Base-by-base conservation (phyloP, 2,113 vertebrate species). In the Cyprinodon brontotheroides region DNA sequence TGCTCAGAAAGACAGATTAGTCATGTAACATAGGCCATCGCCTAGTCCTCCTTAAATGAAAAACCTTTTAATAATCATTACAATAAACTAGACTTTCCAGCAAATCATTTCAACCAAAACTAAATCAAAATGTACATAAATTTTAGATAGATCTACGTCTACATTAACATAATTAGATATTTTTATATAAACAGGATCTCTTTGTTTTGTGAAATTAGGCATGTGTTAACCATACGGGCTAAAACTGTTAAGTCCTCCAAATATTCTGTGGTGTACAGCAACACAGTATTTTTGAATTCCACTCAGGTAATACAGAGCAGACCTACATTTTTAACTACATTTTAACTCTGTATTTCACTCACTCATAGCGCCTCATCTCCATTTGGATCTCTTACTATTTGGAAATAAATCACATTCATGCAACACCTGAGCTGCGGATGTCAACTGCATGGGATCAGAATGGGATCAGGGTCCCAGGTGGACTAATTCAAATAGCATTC, bases 361-460 rank as follows among this genome's bases (percentile, higher is more conserved):
- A 73, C 71, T 75, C 75, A 72, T 72, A 61, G 71, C 72, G 70
- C 69, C 82, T 86, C 81, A 77, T 86, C 85, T 91, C 88, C 86
- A 90, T 91, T 89, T 81, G 88, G 82, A 86, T 88, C 84, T 78
- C 62, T 77, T 57, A 83, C 77, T 78, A 83, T 78, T 89, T 81
- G 82, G 78, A 93, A 90, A 92, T 88, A 90, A 94, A 92, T 93
- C 86, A 91, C 85, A 92, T 94, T 92, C 90, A 92, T 92, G 68
- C 83, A 92, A 89, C 92, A 93, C 91, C 92, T 92, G 93, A 93
- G 91, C 82, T 86, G 74, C 63, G 12, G 36, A 70, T 7, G 48
- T 77, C 68, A 81, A 72, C 61, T 14, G 66, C 66, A 83, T 61
- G 70, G 78, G 78, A 82, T 75, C 84, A 68, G 79, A 83, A 83